These are phyloP conservation scores for Heteromormyrus szaboi DNA, from an alignment of 2,797 vertebrate species.

Conservation along the genomic window DNA sequence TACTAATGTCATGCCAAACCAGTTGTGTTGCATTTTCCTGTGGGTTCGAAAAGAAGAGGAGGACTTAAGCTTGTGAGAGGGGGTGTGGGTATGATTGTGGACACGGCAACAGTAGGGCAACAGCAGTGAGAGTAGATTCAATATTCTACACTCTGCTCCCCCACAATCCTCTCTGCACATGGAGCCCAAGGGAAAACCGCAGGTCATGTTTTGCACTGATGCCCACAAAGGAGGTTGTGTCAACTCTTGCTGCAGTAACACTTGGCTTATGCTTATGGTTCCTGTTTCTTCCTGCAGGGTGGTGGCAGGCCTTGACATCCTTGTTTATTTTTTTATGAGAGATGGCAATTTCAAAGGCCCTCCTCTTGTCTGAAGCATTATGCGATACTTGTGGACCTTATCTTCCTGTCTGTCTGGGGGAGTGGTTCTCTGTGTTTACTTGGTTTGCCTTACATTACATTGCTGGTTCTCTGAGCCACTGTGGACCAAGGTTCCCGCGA, in stretches of 20 bases:
- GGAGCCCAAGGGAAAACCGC: not conserved
- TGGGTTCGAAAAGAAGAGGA: not conserved
- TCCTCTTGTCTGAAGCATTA: not conserved
- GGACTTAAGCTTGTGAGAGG: not conserved
- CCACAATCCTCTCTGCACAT: not conserved
- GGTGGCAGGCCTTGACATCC: not conserved
- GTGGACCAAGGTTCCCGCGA: not conserved
- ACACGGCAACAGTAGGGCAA: not conserved
- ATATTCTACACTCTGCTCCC: not conserved
- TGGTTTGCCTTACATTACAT: not conserved
- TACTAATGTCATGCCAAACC: not conserved
- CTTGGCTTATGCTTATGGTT: not conserved
- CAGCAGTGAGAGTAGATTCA: not conserved
- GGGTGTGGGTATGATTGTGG: not conserved
- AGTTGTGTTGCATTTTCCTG: slow-evolving; percentile 12
- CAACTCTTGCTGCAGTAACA: not conserved
- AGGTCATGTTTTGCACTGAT: not conserved
- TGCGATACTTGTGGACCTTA: not conserved
- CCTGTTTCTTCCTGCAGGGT: not conserved
- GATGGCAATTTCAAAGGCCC: not conserved
- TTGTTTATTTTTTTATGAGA: not conserved
- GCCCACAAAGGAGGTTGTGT: not conserved
- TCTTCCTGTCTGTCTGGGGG: not conserved
- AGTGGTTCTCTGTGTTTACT: not conserved
- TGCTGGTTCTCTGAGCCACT: not conserved